Percentiles rank a stretch among this genome's conserved stretches.
These are phyloP conservation scores for Maccullochella peelii DNA, from an alignment of 2,113 vertebrate genomes.

Conservation along the genomic window DNA sequence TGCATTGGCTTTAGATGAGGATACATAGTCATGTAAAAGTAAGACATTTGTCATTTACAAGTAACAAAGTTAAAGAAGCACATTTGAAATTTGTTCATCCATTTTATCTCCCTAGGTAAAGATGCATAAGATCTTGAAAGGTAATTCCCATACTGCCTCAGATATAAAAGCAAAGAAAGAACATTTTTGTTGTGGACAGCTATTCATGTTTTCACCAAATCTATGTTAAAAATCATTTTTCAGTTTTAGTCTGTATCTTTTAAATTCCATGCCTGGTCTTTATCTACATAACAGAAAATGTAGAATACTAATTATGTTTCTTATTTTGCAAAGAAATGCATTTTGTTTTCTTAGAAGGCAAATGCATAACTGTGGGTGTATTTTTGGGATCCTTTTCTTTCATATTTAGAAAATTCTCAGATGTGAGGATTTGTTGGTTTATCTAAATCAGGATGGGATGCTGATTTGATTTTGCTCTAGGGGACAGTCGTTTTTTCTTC, in stretches of 20 bases:
- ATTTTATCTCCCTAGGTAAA: not conserved
- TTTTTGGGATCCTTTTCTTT: not conserved
- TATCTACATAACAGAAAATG: not conserved
- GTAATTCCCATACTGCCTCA: not conserved
- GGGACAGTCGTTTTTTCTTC: not conserved
- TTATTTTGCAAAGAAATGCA: too few species aligned
- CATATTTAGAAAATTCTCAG: not conserved
- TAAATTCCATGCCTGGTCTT: too few species aligned
- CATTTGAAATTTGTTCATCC: too few species aligned
- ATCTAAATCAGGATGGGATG: not conserved
- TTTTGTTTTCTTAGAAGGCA: not conserved
- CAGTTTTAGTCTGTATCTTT: too few species aligned
- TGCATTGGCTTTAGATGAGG: not conserved
- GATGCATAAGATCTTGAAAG: not conserved
- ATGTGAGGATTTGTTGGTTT: not conserved
- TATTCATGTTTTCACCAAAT: not conserved
- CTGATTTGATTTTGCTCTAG: not conserved
- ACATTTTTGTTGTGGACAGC: not conserved
- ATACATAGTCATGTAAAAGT: not conserved
- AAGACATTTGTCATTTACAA: too few species aligned
- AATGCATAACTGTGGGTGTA: not conserved
- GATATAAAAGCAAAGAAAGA: not conserved
- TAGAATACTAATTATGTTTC: not conserved
- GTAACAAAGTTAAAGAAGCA: too few species aligned
- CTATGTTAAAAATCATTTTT: too few species aligned